Evolutionary conservation across 2,797 vertebrate genomes (phyloP).

Genomic region (Poliocrania exsul): DNA sequence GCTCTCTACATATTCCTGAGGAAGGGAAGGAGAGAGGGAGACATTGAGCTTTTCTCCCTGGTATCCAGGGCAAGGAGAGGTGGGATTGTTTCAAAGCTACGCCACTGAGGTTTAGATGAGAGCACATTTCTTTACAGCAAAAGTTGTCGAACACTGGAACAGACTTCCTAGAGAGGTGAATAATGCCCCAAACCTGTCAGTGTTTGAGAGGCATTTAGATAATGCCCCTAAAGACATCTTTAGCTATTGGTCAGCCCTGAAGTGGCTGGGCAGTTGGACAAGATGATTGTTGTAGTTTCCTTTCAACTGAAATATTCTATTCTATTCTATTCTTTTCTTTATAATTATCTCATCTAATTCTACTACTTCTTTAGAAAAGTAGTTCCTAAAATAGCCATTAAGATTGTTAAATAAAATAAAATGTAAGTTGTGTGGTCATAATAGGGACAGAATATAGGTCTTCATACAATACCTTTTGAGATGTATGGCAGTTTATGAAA

Average conservation of each 20-base stretch:
- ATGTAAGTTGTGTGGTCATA: not conserved
- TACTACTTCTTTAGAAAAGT: not conserved
- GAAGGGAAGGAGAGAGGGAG: not conserved
- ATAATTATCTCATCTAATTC: not conserved
- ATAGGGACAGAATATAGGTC: not conserved
- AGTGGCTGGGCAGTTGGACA: not conserved
- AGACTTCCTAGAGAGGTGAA: not conserved
- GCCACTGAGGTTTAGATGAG: not conserved
- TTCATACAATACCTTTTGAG: not conserved
- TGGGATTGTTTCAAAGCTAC: not conserved
- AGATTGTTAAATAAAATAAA: not conserved
- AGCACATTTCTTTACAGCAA: not conserved
- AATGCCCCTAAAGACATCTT: not conserved
- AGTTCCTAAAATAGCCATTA: not conserved
- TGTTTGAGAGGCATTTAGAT: not conserved
- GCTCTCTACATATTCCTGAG: not conserved
- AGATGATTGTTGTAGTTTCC: not conserved
- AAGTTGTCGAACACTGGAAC: not conserved
- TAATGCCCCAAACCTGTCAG: rapidly evolving
- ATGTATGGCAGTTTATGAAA: not conserved
- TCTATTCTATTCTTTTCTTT: not conserved
- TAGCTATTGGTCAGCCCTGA: not conserved
- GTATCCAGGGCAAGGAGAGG: rapidly evolving
- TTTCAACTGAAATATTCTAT: not conserved
- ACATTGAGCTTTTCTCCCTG: not conserved